A percentile compares a stretch with the other conserved stretches of the same genome.
These are phyloP conservation scores for Porites rus DNA, from an alignment of 92 coral and sea anemone genomes.

Conservation along the genomic window DNA sequence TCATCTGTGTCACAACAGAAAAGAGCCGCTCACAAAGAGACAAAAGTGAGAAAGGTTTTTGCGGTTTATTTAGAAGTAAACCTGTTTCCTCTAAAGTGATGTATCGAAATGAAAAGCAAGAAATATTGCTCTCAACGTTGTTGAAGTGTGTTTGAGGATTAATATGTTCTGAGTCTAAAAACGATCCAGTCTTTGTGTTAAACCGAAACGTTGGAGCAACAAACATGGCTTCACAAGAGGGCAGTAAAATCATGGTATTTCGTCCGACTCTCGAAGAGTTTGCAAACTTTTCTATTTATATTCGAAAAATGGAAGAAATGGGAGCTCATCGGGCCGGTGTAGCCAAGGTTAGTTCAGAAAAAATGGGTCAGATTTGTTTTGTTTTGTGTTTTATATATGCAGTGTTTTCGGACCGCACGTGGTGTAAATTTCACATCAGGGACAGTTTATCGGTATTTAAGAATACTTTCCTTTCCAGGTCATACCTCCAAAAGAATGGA, in stretches of 20 bases:
- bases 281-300: slow-evolving; percentile 85
- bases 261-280: slow-evolving; percentile 95
- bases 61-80: slow-evolving; percentile 19
- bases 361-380: neutral
- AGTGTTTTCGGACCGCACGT: slow-evolving; percentile 6
- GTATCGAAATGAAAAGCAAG: slow-evolving; percentile 29
- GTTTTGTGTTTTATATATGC: neutral
- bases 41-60: slow-evolving; percentile 23
- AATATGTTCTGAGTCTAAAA: neutral
- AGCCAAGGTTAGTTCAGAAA: slow-evolving; percentile 79
- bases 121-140: slow-evolving; percentile 13
- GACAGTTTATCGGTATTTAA: slow-evolving; percentile 13
- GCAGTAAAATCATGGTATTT: slow-evolving; percentile 91
- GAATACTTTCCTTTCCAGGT: slow-evolving; percentile 58
- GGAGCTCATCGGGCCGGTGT: slow-evolving; percentile 96
- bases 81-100: neutral
- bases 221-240: slow-evolving; percentile 77
- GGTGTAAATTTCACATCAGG: neutral
- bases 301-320: slow-evolving; percentile 92
- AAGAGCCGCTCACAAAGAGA: slow-evolving; percentile 66
- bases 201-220: neutral
- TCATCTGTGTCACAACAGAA: slow-evolving; percentile 43
- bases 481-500: slow-evolving; percentile 98
- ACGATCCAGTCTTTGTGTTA: neutral
- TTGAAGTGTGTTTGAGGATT: slow-evolving; percentile 6